Evolutionary conservation across 2,113 vertebrate species (phyloP).

Genomic region (Sula dactylatra): DNA sequence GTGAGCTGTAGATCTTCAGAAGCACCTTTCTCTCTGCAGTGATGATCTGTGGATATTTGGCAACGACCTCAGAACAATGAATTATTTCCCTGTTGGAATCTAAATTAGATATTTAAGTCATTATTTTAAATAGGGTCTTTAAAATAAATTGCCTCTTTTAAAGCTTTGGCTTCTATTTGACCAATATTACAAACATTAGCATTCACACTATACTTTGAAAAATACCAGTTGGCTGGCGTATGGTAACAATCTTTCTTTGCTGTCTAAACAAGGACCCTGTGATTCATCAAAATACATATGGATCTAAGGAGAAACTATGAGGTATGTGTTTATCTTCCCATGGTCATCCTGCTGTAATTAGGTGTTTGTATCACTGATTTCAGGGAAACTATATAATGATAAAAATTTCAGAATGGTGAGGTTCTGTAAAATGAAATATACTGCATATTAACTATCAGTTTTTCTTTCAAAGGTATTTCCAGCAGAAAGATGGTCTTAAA

Average conservation of each 20-base stretch:
- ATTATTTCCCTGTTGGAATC: background rate
- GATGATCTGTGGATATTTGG: background rate
- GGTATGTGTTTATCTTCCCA: background rate
- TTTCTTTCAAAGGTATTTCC: background rate
- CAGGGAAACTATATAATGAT: background rate
- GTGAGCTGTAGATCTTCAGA: background rate
- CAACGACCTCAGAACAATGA: background rate
- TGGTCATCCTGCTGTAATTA: background rate
- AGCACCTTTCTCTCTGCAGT: background rate
- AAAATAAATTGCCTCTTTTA: background rate
- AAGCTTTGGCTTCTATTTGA: background rate
- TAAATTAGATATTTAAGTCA: background rate
- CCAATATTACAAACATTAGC: background rate
- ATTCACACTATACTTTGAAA: background rate
- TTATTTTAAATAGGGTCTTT: background rate
- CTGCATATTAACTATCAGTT: background rate
- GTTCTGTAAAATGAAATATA: background rate
- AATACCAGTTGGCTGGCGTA: background rate
- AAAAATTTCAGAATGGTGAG: background rate
- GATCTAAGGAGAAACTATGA: background rate
- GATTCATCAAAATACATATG: background rate
- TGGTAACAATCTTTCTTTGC: background rate
- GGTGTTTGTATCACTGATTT: background rate
- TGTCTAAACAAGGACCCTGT: background rate
- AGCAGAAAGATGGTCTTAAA: background rate